phyloP scores from a whole-genome alignment of 2,113 vertebrate species.

The Hucho hucho region DNA sequence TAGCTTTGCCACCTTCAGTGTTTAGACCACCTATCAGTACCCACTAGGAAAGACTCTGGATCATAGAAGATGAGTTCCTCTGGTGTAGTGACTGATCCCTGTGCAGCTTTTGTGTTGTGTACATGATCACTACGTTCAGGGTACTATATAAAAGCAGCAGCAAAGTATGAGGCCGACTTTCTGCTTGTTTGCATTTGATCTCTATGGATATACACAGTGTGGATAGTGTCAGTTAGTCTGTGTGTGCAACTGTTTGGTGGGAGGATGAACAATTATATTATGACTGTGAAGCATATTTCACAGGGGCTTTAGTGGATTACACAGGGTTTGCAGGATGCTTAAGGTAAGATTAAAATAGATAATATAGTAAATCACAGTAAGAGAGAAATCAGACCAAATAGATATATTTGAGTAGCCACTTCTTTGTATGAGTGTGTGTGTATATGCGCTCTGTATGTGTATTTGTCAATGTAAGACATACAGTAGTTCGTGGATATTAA shows the following conservation, averaged over 20 bases:
- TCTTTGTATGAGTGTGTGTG: slow-evolving; percentile 6
- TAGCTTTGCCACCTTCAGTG: not conserved
- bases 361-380: slow-evolving; percentile 62
- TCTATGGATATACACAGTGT: slow-evolving; percentile 21
- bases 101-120: too few relatives aligned
- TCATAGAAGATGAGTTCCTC: too few relatives aligned
- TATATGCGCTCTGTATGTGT: slow-evolving; percentile 7
- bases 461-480: not conserved
- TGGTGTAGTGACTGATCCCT: too few relatives aligned
- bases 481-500: not conserved
- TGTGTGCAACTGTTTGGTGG: slow-evolving; percentile 46
- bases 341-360: slow-evolving; percentile 78
- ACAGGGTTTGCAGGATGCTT: slow-evolving; percentile 76
- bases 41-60: not conserved
- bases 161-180: not conserved
- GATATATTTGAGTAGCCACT: slow-evolving; percentile 49
- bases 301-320: slow-evolving; percentile 76
- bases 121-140: too few relatives aligned
- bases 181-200: slow-evolving; percentile 21
- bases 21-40: not conserved
- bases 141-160: too few relatives aligned
- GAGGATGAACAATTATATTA: slow-evolving; percentile 55
- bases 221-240: slow-evolving; percentile 34
- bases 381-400: slow-evolving; percentile 66
- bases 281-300: slow-evolving; percentile 67